phyloP scores from a whole-genome alignment of 2,113 vertebrate species.

The Saguinus imperator region DNA sequence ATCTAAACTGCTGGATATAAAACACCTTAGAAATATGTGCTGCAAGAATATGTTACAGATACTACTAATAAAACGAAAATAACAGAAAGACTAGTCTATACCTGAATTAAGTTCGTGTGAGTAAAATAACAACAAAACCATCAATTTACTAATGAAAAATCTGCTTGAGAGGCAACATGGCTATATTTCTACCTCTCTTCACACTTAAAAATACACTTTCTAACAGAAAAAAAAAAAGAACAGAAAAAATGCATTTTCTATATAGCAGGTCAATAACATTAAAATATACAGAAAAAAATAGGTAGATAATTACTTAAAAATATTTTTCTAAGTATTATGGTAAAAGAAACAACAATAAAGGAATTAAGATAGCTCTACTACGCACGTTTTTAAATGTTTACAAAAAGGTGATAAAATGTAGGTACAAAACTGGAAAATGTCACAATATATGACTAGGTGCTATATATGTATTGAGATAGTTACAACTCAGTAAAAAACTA shows the following conservation, averaged over 20 bases:
- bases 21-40: not conserved
- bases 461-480: not conserved
- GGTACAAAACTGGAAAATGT: not conserved
- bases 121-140: not conserved
- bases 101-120: not conserved
- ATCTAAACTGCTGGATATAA: not conserved
- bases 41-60: not conserved
- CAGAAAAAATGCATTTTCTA: not conserved
- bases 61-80: not conserved
- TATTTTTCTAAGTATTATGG: not conserved
- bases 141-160: not conserved
- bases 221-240: no score
- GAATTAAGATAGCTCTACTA: not conserved
- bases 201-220: not conserved
- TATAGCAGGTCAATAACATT: not conserved
- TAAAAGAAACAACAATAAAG: not conserved
- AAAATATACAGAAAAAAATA: not conserved
- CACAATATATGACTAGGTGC: not conserved
- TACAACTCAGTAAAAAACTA: not conserved
- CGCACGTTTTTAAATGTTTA: not conserved
- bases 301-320: not conserved
- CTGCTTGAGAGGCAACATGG: not conserved
- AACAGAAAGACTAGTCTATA: not conserved
- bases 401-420: not conserved
- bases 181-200: not conserved